phyloP scores from a whole-genome alignment of 2,888 invertebrate species.

The Agrotis segetum region DNA sequence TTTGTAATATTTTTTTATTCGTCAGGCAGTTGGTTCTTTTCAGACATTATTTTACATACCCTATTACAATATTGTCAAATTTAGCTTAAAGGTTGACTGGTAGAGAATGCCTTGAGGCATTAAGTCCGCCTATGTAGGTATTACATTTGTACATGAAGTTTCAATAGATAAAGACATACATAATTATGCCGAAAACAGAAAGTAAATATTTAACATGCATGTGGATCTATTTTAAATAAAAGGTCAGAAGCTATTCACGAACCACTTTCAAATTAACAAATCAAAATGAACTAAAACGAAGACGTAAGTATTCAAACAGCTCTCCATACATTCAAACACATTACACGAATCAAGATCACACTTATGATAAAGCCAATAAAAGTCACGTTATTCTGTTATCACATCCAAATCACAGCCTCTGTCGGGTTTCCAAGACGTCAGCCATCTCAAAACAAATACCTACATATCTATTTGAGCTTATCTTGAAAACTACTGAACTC shows the following conservation, averaged over 20 bases:
- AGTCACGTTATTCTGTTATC: slow-evolving; percentile 15
- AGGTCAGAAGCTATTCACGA: neutral
- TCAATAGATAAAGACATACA: no score
- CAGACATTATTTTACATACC: no score
- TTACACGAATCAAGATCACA: slow-evolving; percentile 13
- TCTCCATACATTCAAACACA: neutral
- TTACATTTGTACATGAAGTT: no score
- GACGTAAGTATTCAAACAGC: neutral
- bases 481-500: slow-evolving; percentile 8
- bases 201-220: no score
- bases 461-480: neutral
- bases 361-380: slow-evolving; percentile 18
- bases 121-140: no score
- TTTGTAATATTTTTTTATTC: no score
- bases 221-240: neutral
- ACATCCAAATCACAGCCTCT: slow-evolving; percentile 12
- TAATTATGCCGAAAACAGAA: no score
- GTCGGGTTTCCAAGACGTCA: neutral
- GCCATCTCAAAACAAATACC: neutral
- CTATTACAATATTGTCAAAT: no score
- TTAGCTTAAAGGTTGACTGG: no score
- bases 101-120: no score
- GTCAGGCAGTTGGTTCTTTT: no score
- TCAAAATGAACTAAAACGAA: slow-evolving; percentile 1
- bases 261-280: neutral